These are phyloP conservation scores for Drosophila fungiperda DNA, from an alignment of 2,888 invertebrate genomes.

Conservation along the genomic window DNA sequence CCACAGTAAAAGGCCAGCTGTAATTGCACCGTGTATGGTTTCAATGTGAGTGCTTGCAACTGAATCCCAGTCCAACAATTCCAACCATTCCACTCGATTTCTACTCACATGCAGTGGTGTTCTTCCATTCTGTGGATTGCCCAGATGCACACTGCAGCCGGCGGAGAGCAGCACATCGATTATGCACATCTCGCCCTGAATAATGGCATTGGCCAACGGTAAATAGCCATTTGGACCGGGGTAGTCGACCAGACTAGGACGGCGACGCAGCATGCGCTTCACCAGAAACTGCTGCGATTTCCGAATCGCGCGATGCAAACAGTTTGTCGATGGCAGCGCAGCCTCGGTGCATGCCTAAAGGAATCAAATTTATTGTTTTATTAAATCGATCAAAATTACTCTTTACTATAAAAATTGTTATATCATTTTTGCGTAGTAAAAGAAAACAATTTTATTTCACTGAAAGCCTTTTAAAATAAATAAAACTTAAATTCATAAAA, in stretches of 20 bases:
- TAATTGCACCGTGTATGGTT: not conserved
- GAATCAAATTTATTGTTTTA: not conserved
- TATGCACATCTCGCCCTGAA: constrained; percentile 81
- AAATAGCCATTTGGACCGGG: constrained; percentile 83
- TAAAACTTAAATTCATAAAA: not conserved
- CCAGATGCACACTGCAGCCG: constrained; percentile 81
- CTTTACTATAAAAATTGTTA: not conserved
- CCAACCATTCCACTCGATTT: too few species aligned
- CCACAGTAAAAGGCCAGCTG: constrained; percentile 84
- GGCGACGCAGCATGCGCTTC: constrained; percentile 82
- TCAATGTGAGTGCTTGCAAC: not conserved
- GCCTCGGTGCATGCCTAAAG: constrained; percentile 79
- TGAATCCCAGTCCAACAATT: not conserved
- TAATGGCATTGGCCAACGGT: constrained; percentile 84
- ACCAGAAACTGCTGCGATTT: constrained; percentile 84
- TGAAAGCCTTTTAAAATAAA: not conserved
- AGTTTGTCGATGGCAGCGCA: constrained; percentile 78
- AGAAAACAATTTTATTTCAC: not conserved
- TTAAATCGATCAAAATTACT: not conserved
- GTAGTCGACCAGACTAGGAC: constrained; percentile 81
- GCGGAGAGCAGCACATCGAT: constrained; percentile 82
- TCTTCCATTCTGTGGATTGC: constrained; percentile 79
- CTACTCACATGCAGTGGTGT: constrained; percentile 83
- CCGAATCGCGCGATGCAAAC: constrained; percentile 82
- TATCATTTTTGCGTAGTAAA: fast-evolving